phyloP scores from a whole-genome alignment of 1,140 invertebrate genomes.

The Holcopasites calliopsidis region DNA sequence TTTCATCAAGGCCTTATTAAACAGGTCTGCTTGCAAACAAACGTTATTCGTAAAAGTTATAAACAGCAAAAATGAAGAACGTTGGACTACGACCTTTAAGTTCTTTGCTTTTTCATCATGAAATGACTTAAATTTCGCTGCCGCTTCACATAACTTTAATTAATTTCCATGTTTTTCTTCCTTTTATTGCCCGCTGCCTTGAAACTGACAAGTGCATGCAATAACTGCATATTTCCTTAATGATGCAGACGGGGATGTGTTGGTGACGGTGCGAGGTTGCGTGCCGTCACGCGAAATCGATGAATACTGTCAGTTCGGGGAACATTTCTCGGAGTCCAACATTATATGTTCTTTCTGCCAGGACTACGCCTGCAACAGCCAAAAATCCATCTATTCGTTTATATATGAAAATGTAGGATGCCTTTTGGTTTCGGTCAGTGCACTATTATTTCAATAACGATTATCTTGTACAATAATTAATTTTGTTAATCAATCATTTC shows the following conservation, averaged over 20 bases:
- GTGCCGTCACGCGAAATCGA: constrained; percentile 61
- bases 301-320: constrained; percentile 64
- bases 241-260: constrained; percentile 69
- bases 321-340: constrained; percentile 62
- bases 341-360: constrained; percentile 70
- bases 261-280: constrained; percentile 71
- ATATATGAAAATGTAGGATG: background rate
- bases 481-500: too few relatives aligned
- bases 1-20: too few relatives aligned
- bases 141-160: too few relatives aligned
- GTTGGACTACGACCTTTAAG: background rate
- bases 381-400: background rate
- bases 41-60: too few relatives aligned
- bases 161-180: background rate
- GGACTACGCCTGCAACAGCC: constrained; percentile 67
- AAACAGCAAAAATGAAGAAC: too few relatives aligned
- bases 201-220: background rate
- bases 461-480: background rate
- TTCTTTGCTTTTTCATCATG: background rate
- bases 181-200: constrained; percentile 9
- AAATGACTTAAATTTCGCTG: background rate
- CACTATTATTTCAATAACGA: background rate
- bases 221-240: constrained; percentile 8
- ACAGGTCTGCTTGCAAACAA: too few relatives aligned
- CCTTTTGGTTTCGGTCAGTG: background rate